These are phyloP conservation scores for Notarius quadriscutis DNA, from an alignment of 2,113 vertebrate genomes.

Conservation along the genomic window DNA sequence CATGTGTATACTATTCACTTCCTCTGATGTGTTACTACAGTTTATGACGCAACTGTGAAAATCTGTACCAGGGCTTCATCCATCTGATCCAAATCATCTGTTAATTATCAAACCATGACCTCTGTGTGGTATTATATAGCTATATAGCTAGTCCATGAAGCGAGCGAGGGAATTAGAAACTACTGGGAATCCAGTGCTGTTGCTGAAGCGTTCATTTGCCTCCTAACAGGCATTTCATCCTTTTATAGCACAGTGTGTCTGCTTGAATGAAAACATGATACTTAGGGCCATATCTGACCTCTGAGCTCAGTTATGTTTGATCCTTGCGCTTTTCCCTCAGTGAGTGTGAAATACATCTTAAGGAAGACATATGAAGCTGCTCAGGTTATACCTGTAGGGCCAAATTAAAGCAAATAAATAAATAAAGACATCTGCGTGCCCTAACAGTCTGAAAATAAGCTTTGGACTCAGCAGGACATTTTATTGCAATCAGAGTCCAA, in stretches of 20 bases:
- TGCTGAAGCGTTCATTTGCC: neutral
- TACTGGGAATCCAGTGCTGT: neutral
- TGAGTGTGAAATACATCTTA: neutral
- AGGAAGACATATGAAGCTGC: neutral
- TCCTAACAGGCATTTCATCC: neutral
- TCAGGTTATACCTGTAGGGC: neutral
- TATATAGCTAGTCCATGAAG: neutral
- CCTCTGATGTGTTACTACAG: constrained; percentile 25
- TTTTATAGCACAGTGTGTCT: neutral
- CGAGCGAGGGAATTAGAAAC: neutral
- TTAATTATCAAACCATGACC: constrained; percentile 22
- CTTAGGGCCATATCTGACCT: neutral
- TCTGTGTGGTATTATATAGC: neutral
- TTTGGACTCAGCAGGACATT: constrained; percentile 17
- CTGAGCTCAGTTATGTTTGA: neutral
- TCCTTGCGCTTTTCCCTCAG: neutral
- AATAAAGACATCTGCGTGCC: neutral
- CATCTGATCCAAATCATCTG: constrained; percentile 17
- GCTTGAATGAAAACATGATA: constrained; percentile 7
- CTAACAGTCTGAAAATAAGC: constrained; percentile 12
- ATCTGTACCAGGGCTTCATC: neutral
- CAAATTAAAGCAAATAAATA: neutral
- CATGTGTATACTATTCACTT: neutral
- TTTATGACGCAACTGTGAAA: neutral
- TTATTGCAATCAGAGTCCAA: constrained; percentile 45